Percentiles rank a stretch among this genome's conserved stretches.
Conservation (phyloP, 2,113 vertebrate species). For the Solea senegalensis region DNA sequence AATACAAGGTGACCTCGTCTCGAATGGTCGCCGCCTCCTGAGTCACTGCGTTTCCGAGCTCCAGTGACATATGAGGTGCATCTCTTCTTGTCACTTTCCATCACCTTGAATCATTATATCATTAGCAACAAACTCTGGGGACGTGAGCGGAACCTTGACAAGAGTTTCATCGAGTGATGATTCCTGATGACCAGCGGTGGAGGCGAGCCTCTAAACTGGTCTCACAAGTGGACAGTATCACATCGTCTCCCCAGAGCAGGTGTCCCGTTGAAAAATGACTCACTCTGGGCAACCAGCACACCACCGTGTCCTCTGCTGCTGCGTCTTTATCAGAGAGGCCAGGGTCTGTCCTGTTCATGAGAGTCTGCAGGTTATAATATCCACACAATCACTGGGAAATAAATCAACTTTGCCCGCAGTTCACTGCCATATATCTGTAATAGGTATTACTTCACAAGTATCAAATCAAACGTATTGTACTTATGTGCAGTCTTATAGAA, state of each 20-base stretch:
- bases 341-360: not conserved
- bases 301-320: not conserved
- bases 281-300: slow-evolving; percentile 12
- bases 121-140: slow-evolving; percentile 6
- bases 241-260: not conserved
- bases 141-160: too few relatives aligned
- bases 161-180: not conserved
- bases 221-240: slow-evolving; percentile 1
- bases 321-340: not conserved
- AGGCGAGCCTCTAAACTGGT: not conserved
- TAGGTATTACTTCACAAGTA: too few relatives aligned
- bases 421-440: too few relatives aligned
- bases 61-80: not conserved
- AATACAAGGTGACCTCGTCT: not conserved
- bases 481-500: too few relatives aligned
- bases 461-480: too few relatives aligned
- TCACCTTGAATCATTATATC: slow-evolving; percentile 30
- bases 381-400: not conserved
- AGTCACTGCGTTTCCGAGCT: not conserved
- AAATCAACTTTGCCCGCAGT: not conserved
- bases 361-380: not conserved
- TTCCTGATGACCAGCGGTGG: slow-evolving; percentile 24
- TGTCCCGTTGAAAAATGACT: slow-evolving; percentile 40
- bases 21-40: not conserved
- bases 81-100: slow-evolving; percentile 2